Base-by-base conservation (phyloP, 2,888 invertebrate genomes). In the Drosophila mayaguana region DNA sequence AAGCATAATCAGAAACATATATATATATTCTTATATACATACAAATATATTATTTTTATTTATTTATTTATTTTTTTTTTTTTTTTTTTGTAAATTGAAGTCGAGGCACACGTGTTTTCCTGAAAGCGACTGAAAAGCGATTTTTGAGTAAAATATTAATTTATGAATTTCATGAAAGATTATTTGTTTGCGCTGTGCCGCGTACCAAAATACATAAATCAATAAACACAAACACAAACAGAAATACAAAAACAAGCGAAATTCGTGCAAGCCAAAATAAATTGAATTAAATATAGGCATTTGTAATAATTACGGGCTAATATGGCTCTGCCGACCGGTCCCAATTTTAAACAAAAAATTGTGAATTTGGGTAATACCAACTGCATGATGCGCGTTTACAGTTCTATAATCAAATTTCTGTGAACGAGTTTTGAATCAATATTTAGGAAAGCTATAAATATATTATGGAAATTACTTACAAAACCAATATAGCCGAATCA, bases 231-330 rank as follows among this genome's bases (percentile, higher is more conserved):
- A 51, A 48, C 48, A 32, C 8, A 51, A 62, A 32, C 22, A 25
- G 8, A 56, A 72, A 40, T 18, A 25, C 8, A 42, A 34, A 51
- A 59, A 36, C 25, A 63, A 45, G 50, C 50, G 18, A 65, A 70
- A 63, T 63, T 45, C 38, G 55, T 60, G 59, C 59, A 81, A 74
- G 59, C 46, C 45, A 75, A 75, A 72, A 14, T 45, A 75, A 75
- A 72, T 14, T 65, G 72, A 82, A 88, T 83, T 85, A 70, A 77
- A 73, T 75, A 73, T 79, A 72, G 80, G 74, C 69, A 71, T 83
- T 84, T 73, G 66, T 72, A 87, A 83, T 79, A 83, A 87, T 83
- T 81, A 80, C 60, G 50, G 40, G 46, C 64, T 70, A 80, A 79
- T 72, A 68, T 34, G 61, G 57, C 40, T n/a, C n/a, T n/a, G n/a